These are phyloP conservation scores for Drosophila asahinai DNA, from an alignment of 1,140 invertebrate species.

Conservation along the genomic window DNA sequence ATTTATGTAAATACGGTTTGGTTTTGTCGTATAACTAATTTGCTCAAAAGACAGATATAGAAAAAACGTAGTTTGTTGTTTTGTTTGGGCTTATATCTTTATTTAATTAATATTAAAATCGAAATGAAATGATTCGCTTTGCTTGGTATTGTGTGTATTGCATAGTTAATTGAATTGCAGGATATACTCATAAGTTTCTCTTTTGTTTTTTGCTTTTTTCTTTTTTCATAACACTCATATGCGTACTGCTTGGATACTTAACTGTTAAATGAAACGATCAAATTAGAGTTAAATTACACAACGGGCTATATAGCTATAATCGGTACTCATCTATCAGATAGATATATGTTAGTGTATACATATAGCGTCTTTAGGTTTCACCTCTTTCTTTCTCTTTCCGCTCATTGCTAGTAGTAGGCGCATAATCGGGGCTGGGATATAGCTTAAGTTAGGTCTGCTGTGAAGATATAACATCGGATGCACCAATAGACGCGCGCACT, in stretches of 20 bases:
- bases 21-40: constrained; percentile 57
- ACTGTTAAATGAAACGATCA: constrained; percentile 56
- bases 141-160: constrained; percentile 44
- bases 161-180: constrained; percentile 45
- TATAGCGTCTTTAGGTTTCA: constrained; percentile 73
- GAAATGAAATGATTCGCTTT: constrained; percentile 67
- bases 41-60: constrained; percentile 70
- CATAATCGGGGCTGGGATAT: constrained; percentile 46
- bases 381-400: constrained; percentile 31
- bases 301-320: constrained; percentile 62
- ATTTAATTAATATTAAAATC: constrained; percentile 53
- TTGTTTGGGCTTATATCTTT: constrained; percentile 56
- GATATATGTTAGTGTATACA: constrained; percentile 52
- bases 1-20: constrained; percentile 64
- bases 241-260: constrained; percentile 45
- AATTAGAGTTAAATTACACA: constrained; percentile 65
- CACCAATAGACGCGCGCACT: constrained; percentile 25
- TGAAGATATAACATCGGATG: constrained; percentile 35
- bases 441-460: constrained; percentile 50
- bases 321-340: constrained; percentile 44
- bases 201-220: background rate
- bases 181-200: constrained; percentile 15
- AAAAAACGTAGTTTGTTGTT: constrained; percentile 51
- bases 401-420: constrained; percentile 55
- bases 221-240: constrained; percentile 32